Evolutionary conservation across 2,888 invertebrate species (phyloP).

Genomic region (Apomyelois bistriatella): DNA sequence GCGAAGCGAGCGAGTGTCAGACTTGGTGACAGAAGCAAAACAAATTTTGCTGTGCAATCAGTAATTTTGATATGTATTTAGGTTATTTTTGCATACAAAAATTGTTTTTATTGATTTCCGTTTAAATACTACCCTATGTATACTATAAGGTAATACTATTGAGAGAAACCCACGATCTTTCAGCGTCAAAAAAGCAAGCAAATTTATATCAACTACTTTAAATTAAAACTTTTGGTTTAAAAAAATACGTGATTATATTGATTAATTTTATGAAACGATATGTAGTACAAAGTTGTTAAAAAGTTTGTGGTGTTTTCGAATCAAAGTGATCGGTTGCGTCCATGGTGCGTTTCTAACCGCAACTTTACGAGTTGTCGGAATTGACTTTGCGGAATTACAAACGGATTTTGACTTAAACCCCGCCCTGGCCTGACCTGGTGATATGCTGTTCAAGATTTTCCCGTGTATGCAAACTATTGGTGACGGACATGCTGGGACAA

Average conservation of each 20-base stretch:
- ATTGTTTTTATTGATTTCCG: no score
- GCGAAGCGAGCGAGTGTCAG: no score
- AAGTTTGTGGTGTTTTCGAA: constrained; percentile 67
- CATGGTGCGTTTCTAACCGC: constrained; percentile 46
- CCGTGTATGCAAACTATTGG: no score
- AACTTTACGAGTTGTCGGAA: constrained; percentile 56
- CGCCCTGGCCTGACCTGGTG: constrained; percentile 24
- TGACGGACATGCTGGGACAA: no score
- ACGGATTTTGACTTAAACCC: constrained; percentile 37
- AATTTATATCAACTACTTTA: neutral
- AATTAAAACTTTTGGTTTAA: constrained; percentile 4
- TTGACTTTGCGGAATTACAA: constrained; percentile 59
- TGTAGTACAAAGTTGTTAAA: constrained; percentile 21
- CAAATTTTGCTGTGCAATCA: no score
- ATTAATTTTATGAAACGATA: neutral
- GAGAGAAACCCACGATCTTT: constrained; percentile 27
- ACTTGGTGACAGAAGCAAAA: no score
- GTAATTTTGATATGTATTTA: no score
- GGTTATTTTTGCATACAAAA: no score
- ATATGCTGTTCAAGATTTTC: neutral
- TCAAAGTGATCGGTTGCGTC: constrained; percentile 50
- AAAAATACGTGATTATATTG: constrained; percentile 13
- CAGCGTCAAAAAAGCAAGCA: neutral
- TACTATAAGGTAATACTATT: no score
- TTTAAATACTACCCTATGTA: no score